phyloP scores from a whole-genome alignment of 2,113 vertebrate genomes.

The Sceloporus tristichus region DNA sequence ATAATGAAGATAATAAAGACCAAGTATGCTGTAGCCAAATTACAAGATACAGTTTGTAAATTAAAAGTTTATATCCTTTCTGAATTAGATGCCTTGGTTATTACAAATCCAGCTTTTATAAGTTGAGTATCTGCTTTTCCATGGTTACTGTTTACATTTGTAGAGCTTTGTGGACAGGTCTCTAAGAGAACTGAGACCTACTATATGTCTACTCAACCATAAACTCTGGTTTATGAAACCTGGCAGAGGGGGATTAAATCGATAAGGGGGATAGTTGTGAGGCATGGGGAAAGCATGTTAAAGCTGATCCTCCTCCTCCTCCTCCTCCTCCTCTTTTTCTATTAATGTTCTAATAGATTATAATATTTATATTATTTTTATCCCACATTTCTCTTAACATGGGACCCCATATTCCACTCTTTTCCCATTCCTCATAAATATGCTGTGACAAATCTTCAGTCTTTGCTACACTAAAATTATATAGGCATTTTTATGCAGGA shows the following conservation, averaged over 20 bases:
- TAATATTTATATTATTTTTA: no score
- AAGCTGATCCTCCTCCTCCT: no score
- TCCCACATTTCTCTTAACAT: no score
- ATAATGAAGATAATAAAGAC: not conserved
- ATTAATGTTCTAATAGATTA: no score
- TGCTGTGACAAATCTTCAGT: no score
- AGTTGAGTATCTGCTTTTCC: not conserved
- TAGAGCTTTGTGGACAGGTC: not conserved
- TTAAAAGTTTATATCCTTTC: not conserved
- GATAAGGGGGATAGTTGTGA: not conserved
- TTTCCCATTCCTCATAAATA: no score
- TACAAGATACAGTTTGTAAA: not conserved
- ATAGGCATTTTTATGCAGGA: no score
- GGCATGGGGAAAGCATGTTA: no score
- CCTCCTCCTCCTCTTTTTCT: no score
- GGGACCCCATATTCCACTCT: no score
- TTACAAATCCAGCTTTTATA: not conserved
- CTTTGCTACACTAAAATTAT: no score
- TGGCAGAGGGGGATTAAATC: not conserved
- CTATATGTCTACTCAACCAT: not conserved
- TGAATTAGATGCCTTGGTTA: not conserved
- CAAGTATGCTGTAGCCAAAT: not conserved
- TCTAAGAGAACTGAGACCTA: not conserved
- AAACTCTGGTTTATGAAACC: not conserved
- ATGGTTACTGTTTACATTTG: not conserved